phyloP scores from a whole-genome alignment of 1,140 invertebrate species.

The Whitmania pigra region DNA sequence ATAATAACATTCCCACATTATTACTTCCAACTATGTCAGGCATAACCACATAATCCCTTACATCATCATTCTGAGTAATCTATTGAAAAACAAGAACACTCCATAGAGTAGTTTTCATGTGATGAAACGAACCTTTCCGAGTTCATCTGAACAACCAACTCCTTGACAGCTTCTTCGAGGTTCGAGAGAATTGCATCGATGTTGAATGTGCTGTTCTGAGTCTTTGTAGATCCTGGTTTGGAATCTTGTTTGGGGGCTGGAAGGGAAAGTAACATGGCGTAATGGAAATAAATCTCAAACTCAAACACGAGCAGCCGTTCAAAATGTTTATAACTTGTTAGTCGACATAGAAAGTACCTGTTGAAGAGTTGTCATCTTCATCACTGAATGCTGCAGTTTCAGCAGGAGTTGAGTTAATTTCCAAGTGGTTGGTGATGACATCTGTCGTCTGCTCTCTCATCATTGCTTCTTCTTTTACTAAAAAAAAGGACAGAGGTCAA shows the following conservation, averaged over 20 bases:
- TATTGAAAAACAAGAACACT: not conserved
- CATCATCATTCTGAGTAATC: not conserved
- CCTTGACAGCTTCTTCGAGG: conserved; percentile 53
- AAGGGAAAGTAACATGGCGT: too few relatives aligned
- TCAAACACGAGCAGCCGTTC: too few relatives aligned
- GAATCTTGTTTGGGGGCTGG: too few relatives aligned
- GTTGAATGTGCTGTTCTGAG: not conserved
- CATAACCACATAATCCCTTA: not conserved
- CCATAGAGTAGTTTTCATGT: not conserved
- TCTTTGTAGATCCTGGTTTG: too few relatives aligned
- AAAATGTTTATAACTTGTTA: too few relatives aligned
- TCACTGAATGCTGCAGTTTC: conserved; percentile 52
- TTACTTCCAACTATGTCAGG: too few relatives aligned
- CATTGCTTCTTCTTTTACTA: conserved; percentile 19
- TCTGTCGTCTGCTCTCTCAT: conserved; percentile 4
- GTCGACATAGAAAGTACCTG: too few relatives aligned
- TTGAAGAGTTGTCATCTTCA: conserved; percentile 54
- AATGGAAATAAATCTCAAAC: too few relatives aligned
- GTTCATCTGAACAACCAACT: conserved; percentile 54
- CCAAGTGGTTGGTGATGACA: conserved; percentile 26
- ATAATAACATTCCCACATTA: conserved; percentile 17
- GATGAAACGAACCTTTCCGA: conserved; percentile 44
- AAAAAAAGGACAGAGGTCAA: conserved; percentile 21
- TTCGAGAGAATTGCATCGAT: conserved; percentile 41
- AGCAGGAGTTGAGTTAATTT: conserved; percentile 42